A percentile compares a stretch with the other conserved stretches of the same genome.
These are phyloP conservation scores for Heterotilapia buettikoferi DNA, from an alignment of 2,113 vertebrate species.

Conservation along the genomic window DNA sequence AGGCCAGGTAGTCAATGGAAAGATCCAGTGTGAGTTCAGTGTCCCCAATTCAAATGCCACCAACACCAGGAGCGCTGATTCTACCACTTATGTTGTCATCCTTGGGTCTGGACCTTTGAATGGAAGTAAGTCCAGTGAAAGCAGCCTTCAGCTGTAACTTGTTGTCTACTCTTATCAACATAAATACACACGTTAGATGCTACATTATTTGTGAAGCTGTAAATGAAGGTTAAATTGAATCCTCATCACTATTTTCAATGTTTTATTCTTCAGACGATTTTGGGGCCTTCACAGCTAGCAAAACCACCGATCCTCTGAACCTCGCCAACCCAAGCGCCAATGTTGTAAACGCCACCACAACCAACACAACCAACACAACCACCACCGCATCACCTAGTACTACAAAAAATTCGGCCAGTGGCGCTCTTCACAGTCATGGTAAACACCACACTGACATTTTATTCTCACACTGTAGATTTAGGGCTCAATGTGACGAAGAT, in stretches of 20 bases:
- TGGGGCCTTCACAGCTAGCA: accelerated
- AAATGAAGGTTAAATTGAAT: not conserved
- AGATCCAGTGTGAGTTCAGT: slow-evolving; percentile 24
- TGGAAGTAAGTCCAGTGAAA: not conserved
- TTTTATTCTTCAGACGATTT: accelerated
- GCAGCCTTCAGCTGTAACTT: not conserved
- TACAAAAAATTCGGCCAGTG: not conserved
- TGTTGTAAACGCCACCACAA: accelerated
- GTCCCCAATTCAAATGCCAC: not conserved
- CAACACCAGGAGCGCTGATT: accelerated
- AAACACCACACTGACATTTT: not conserved
- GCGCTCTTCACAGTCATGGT: not conserved
- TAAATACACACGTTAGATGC: not conserved
- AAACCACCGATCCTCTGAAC: not conserved
- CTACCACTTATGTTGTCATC: accelerated
- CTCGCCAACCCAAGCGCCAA: not conserved
- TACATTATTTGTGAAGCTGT: not conserved
- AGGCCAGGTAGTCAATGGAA: accelerated
- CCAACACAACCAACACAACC: accelerated
- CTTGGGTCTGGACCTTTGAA: accelerated
- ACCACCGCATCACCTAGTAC: not conserved
- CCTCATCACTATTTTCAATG: not conserved
- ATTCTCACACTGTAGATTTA: not conserved
- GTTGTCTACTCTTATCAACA: not conserved
- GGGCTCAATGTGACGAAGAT: not conserved